These are phyloP conservation scores for Pomatostomus ruficeps DNA, from an alignment of 2,113 vertebrate genomes.

Conservation along the genomic window DNA sequence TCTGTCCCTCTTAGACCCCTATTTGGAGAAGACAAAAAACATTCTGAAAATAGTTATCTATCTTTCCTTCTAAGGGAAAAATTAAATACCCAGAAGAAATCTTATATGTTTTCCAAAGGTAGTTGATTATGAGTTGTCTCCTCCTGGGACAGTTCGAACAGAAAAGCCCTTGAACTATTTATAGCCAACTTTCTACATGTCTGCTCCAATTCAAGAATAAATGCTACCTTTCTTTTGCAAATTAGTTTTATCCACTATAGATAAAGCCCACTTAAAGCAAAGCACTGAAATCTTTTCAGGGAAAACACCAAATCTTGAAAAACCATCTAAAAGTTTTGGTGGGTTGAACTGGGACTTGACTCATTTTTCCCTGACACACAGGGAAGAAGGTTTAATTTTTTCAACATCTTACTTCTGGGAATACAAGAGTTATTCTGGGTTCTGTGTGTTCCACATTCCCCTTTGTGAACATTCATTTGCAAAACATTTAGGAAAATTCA, in stretches of 20 bases:
- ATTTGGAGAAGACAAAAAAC: neutral
- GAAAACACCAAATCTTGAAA: neutral
- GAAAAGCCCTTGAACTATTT: neutral
- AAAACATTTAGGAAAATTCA: constrained; percentile 3
- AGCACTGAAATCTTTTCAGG: neutral
- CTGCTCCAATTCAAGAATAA: neutral
- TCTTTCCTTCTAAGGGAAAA: neutral
- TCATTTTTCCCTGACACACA: neutral
- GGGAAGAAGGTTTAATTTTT: neutral
- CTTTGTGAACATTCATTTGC: neutral
- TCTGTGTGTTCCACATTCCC: neutral
- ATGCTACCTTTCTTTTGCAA: neutral
- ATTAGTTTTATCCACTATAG: neutral
- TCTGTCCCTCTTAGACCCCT: neutral
- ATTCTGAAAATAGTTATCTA: neutral
- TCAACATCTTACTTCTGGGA: neutral
- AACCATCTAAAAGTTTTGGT: neutral
- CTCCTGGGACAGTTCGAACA: neutral
- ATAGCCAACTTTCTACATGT: neutral
- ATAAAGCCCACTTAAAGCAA: neutral
- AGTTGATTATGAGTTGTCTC: neutral
- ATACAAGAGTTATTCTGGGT: neutral
- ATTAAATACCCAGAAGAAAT: neutral
- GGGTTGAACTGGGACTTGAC: neutral
- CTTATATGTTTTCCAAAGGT: neutral